A percentile compares a stretch with the other conserved stretches of the same genome.
These are phyloP conservation scores for Oreochromis tanganicae DNA, from an alignment of 2,113 vertebrate genomes.

Conservation along the genomic window DNA sequence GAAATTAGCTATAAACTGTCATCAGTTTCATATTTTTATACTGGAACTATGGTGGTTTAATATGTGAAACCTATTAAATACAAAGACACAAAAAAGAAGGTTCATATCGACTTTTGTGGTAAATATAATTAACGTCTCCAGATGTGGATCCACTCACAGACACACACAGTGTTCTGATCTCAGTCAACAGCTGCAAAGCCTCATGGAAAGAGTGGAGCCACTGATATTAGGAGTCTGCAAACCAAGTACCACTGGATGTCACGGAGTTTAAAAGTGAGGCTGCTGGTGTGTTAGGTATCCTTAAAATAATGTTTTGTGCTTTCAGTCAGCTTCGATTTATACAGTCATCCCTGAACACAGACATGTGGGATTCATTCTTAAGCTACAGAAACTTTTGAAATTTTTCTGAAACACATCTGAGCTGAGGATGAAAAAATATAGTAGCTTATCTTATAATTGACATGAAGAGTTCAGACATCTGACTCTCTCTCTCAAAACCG, in stretches of 20 bases:
- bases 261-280: background rate
- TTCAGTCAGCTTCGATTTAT: accelerated
- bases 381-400: background rate
- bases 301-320: background rate
- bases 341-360: background rate
- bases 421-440: background rate
- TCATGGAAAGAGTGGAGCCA: background rate
- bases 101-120: background rate
- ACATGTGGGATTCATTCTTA: background rate
- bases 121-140: background rate
- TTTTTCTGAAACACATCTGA: background rate
- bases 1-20: background rate
- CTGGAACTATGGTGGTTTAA: background rate
- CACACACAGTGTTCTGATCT: background rate
- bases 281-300: accelerated
- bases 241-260: background rate
- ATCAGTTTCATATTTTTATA: background rate
- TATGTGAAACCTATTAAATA: too few relatives aligned
- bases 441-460: accelerated
- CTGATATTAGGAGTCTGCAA: background rate
- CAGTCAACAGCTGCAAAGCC: background rate
- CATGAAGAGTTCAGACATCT: background rate
- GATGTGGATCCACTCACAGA: background rate
- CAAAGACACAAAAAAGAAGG: too few relatives aligned
- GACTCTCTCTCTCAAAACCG: background rate